phyloP scores from a whole-genome alignment of 2,797 vertebrate genomes.

The Carapus acus region DNA sequence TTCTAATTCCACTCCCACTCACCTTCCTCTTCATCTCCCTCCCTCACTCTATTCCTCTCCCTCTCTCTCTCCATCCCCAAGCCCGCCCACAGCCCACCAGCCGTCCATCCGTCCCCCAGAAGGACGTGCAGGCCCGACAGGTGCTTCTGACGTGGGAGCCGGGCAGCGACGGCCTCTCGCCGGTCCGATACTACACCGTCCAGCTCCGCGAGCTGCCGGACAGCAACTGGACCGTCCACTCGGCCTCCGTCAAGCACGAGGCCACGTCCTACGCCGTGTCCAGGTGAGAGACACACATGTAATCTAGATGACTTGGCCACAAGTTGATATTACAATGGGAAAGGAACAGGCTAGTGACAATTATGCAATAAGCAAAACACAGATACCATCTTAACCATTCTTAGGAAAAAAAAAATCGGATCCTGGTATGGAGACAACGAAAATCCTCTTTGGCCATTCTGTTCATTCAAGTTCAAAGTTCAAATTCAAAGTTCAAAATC shows the following conservation, averaged over 20 bases:
- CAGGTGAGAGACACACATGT: too few species aligned
- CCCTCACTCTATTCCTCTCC: background rate
- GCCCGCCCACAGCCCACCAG: conserved; percentile 89
- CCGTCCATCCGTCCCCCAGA: conserved; percentile 80
- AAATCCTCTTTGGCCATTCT: too few species aligned
- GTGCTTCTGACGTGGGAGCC: conserved; percentile 90
- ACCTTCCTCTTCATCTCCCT: background rate
- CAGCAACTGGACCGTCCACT: conserved; percentile 83
- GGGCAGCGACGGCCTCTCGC: conserved; percentile 93
- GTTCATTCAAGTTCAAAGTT: too few species aligned
- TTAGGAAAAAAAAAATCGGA: too few species aligned
- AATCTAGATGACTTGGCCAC: too few species aligned
- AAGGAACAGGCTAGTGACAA: too few species aligned
- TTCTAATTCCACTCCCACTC: too few species aligned
- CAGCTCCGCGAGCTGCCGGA: conserved; percentile 87
- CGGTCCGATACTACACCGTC: conserved; percentile 91
- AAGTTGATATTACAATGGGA: too few species aligned
- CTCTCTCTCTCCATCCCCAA: conserved; percentile 52
- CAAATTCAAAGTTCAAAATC: too few species aligned
- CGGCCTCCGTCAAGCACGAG: conserved; percentile 82
- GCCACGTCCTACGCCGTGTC: conserved; percentile 80
- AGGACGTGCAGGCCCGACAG: conserved; percentile 81
- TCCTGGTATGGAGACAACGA: too few species aligned
- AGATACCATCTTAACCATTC: too few species aligned
- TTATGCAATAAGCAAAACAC: too few species aligned